phyloP scores from a whole-genome alignment of 2,888 invertebrate genomes.

The Caradrina clavipalpis region DNA sequence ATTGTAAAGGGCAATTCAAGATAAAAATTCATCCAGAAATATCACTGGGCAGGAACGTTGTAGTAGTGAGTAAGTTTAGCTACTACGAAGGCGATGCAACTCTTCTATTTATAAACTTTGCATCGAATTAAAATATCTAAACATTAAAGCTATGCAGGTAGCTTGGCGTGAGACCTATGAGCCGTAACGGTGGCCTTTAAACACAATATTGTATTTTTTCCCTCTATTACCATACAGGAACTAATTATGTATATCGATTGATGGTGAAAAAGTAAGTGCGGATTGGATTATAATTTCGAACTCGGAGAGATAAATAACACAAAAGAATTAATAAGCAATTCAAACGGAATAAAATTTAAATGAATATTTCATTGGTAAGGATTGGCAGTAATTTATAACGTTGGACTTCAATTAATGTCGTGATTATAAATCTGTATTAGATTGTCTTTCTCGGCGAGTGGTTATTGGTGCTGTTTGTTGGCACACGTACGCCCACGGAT shows the following conservation, averaged over 20 bases:
- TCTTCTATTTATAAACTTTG: slow-evolving; percentile 69
- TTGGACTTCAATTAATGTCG: slow-evolving; percentile 17
- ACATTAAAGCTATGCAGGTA: slow-evolving; percentile 65
- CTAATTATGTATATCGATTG: slow-evolving; percentile 64
- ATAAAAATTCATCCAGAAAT: slow-evolving; percentile 33
- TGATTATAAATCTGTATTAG: slow-evolving; percentile 22
- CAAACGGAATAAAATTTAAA: slow-evolving; percentile 34
- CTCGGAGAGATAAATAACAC: slow-evolving; percentile 43
- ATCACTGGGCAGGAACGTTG: slow-evolving; percentile 35
- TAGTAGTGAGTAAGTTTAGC: slow-evolving; percentile 42
- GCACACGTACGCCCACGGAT: slow-evolving; percentile 68
- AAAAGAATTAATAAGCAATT: slow-evolving; percentile 41
- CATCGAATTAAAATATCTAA: slow-evolving; percentile 71
- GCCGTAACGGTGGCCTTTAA: slow-evolving; percentile 76
- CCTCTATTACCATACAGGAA: slow-evolving; percentile 73
- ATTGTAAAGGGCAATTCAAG: slow-evolving; percentile 4
- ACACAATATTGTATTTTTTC: slow-evolving; percentile 69
- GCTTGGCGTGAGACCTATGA: slow-evolving; percentile 76
- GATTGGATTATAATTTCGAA: slow-evolving; percentile 66
- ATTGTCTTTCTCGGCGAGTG: slow-evolving; percentile 12
- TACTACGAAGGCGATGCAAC: slow-evolving; percentile 48
- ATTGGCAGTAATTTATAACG: slow-evolving; percentile 25
- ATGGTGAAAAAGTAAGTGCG: slow-evolving; percentile 59
- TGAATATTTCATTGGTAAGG: slow-evolving; percentile 55
- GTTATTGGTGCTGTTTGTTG: slow-evolving; percentile 60